Conservation (phyloP, 2,888 invertebrate species). For the Melieria omissa region DNA sequence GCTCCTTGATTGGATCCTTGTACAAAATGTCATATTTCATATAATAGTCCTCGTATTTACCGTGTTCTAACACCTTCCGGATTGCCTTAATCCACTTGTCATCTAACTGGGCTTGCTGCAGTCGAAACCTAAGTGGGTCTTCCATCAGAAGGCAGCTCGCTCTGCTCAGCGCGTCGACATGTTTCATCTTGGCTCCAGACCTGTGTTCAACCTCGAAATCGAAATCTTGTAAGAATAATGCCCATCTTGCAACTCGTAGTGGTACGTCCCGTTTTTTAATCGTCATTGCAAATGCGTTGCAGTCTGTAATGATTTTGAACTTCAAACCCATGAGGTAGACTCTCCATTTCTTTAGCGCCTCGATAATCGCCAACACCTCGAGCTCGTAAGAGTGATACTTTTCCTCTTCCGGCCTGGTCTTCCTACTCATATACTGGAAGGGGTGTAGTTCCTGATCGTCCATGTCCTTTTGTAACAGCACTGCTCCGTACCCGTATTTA, state of each 20-base stretch:
- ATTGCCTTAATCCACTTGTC: conserved; percentile 41
- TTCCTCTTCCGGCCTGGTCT: conserved; percentile 19
- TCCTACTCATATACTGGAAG: conserved; percentile 36
- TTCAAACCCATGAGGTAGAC: conserved; percentile 27
- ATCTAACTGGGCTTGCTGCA: conserved; percentile 34
- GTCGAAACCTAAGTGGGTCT: conserved; percentile 32
- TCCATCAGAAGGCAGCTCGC: conserved; percentile 33
- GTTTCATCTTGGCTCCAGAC: conserved; percentile 35
- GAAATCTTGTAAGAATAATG: conserved; percentile 38
- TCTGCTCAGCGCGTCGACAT: conserved; percentile 40
- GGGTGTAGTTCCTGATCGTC: conserved; percentile 38
- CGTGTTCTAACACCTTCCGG: conserved; percentile 28
- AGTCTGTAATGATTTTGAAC: conserved; percentile 36
- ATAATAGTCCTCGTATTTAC: conserved; percentile 36
- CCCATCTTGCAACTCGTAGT: conserved; percentile 37
- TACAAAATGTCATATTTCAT: conserved; percentile 38
- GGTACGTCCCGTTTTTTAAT: conserved; percentile 38
- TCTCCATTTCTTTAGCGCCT: conserved; percentile 32
- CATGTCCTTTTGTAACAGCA: conserved; percentile 31
- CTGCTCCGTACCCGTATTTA: conserved; percentile 37
- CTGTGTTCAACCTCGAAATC: conserved; percentile 40
- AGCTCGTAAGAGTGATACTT: conserved; percentile 32
- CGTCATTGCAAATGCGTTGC: conserved; percentile 38
- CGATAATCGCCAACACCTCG: conserved; percentile 26
- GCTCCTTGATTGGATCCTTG: conserved; percentile 33